Percentiles rank a stretch among this genome's conserved stretches.
These are phyloP conservation scores for Sigmodon hispidus DNA, from an alignment of 2,113 vertebrate genomes.

Conservation along the genomic window DNA sequence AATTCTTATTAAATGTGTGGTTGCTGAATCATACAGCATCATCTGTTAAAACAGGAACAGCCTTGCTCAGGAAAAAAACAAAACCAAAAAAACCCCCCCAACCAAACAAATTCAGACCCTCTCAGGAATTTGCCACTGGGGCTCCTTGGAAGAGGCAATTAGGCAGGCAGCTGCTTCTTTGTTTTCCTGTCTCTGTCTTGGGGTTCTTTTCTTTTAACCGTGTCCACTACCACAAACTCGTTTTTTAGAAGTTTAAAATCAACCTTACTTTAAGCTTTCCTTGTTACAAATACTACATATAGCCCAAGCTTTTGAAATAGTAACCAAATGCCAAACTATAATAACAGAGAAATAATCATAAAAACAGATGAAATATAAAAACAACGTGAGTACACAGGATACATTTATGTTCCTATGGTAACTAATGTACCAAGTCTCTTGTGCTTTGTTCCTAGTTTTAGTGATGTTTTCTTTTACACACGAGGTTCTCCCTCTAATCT, in stretches of 20 bases:
- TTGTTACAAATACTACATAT: neutral
- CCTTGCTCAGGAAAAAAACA: neutral
- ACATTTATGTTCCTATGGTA: neutral
- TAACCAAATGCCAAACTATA: neutral
- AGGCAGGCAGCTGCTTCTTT: neutral
- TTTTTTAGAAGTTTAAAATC: neutral
- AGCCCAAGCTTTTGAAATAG: neutral
- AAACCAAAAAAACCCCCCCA: neutral
- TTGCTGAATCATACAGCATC: constrained; percentile 17
- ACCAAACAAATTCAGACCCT: constrained; percentile 3
- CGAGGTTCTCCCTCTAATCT: neutral
- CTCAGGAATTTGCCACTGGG: constrained; percentile 25
- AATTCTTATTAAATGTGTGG: constrained; percentile 40
- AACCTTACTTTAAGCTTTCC: neutral
- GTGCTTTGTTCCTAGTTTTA: neutral
- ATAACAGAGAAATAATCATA: neutral
- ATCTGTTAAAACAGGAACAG: constrained; percentile 47
- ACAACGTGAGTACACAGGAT: neutral
- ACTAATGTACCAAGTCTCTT: neutral
- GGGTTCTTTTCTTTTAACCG: neutral
- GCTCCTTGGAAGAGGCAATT: neutral
- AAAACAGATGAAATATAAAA: neutral
- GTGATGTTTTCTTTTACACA: neutral
- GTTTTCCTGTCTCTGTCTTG: neutral
- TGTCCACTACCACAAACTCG: neutral